These are phyloP conservation scores for Watsonalla cultraria DNA, from an alignment of 2,888 invertebrate genomes.

Conservation along the genomic window DNA sequence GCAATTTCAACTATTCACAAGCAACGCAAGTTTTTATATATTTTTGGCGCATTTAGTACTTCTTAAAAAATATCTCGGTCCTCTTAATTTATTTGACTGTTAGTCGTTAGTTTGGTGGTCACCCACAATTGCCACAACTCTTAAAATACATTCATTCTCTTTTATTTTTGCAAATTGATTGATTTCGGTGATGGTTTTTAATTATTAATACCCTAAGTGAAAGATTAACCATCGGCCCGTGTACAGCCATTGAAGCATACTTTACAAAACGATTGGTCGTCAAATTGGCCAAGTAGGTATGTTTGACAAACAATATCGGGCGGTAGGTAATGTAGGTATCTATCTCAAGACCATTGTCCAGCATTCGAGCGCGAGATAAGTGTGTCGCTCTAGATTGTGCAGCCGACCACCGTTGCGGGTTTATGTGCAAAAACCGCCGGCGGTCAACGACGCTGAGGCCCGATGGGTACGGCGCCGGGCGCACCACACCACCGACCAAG, in stretches of 20 bases:
- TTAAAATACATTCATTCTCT: no score
- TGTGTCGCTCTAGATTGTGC: conserved; percentile 57
- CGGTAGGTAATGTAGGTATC: conserved; percentile 3
- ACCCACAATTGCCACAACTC: no score
- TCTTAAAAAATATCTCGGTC: no score
- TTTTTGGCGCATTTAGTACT: no score
- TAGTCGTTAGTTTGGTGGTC: no score
- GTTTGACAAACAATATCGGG: conserved; percentile 1
- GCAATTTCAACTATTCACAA: not conserved
- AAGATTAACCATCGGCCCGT: not conserved
- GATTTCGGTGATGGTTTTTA: no score
- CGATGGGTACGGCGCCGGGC: conserved; percentile 58
- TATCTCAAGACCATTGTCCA: conserved; percentile 34
- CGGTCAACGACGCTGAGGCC: conserved; percentile 73
- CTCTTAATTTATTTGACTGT: no score
- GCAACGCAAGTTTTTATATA: no score
- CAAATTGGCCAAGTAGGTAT: not conserved
- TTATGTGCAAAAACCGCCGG: conserved; percentile 57
- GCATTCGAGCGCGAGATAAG: conserved; percentile 36
- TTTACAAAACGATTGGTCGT: not conserved
- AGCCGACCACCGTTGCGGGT: conserved; percentile 41
- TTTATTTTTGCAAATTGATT: no score
- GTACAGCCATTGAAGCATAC: not conserved
- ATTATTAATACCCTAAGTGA: no score
- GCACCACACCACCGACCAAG: conserved; percentile 39